Evolutionary conservation across 2,797 vertebrate genomes (phyloP).

Genomic region (Octomys mimax): DNA sequence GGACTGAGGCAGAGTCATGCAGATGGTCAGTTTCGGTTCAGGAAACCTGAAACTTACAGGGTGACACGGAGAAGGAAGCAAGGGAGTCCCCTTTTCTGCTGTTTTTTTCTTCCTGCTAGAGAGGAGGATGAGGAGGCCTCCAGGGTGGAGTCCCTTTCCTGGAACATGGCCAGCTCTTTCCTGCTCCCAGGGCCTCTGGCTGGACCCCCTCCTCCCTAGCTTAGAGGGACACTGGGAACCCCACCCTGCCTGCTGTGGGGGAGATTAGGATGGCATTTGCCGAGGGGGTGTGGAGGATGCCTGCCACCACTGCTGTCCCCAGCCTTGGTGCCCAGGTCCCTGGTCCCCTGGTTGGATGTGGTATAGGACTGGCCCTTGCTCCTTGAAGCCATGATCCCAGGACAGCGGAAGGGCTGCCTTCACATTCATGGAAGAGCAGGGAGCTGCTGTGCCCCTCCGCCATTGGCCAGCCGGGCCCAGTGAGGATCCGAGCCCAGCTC

Average conservation of each 20-base stretch:
- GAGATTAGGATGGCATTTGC: neutral
- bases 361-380: neutral
- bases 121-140: neutral
- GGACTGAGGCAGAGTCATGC: constrained; percentile 19
- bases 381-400: neutral
- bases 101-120: neutral
- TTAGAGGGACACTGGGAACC: neutral
- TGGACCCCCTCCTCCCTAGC: neutral
- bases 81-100: neutral
- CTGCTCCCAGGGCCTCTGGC: neutral
- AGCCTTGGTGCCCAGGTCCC: too few relatives aligned
- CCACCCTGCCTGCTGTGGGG: neutral
- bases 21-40: constrained; percentile 58
- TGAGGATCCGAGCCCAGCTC: constrained; percentile 24
- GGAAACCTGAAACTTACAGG: constrained; percentile 24
- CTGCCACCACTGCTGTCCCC: too few relatives aligned
- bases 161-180: constrained; percentile 11
- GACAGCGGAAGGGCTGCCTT: neutral
- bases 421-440: neutral
- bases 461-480: neutral
- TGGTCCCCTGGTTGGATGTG: too few relatives aligned
- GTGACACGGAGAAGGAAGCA: constrained; percentile 22
- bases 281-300: neutral
- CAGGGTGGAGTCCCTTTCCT: constrained; percentile 48
- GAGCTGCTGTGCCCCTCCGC: neutral